Conservation (phyloP, 2,797 vertebrate species). For the Leptodactylus fallax region DNA sequence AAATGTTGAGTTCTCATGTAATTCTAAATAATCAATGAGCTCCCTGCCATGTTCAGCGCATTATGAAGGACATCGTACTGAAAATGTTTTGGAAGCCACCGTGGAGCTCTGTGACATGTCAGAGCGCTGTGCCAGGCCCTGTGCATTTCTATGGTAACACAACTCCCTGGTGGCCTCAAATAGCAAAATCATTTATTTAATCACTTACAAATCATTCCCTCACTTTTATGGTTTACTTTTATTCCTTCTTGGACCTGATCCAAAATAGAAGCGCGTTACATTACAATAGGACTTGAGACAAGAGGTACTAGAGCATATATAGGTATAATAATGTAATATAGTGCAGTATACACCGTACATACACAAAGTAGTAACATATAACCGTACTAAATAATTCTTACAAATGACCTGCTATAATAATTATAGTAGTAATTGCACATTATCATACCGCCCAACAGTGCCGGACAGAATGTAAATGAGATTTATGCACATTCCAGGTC, state of each 20-base stretch:
- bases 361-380: too few relatives aligned
- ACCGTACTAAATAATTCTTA: too few relatives aligned
- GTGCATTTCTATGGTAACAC: neutral
- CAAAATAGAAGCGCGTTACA: neutral
- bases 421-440: too few relatives aligned
- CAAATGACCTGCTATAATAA: too few relatives aligned
- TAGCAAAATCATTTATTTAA: neutral
- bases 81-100: neutral
- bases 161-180: neutral
- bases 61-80: neutral
- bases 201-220: neutral
- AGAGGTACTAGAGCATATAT: neutral
- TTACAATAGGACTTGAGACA: neutral
- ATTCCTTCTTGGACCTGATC: neutral
- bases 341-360: too few relatives aligned
- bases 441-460: too few relatives aligned
- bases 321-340: too few relatives aligned
- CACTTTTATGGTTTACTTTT: neutral
- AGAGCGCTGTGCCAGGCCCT: neutral
- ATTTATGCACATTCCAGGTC: too few relatives aligned
- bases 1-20: neutral
- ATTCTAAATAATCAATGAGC: slow-evolving; percentile 3
- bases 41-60: neutral
- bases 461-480: too few relatives aligned
- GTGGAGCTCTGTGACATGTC: neutral